Evolutionary conservation across 2,113 vertebrate genomes (phyloP).

Genomic region (Mohoua ochrocephala): DNA sequence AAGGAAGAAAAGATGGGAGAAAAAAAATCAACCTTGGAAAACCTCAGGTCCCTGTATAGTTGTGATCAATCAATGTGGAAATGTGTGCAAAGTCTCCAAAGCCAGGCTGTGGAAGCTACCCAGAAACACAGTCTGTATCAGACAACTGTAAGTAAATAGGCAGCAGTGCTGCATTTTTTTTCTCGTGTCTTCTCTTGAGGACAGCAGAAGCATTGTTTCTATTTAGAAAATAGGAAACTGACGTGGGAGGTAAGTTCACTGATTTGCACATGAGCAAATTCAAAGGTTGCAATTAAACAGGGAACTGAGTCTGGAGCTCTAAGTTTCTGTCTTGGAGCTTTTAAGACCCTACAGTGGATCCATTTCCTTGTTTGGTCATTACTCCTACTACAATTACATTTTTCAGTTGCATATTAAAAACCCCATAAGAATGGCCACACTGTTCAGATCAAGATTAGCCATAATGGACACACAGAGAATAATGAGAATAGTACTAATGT

Average conservation of each 20-base stretch:
- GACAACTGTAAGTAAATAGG: neutral
- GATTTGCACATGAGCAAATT: neutral
- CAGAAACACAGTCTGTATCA: neutral
- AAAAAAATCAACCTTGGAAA: neutral
- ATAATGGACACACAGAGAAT: neutral
- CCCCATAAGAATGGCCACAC: fast-evolving
- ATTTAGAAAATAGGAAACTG: neutral
- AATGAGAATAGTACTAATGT: neutral
- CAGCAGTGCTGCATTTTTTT: neutral
- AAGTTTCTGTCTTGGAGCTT: fast-evolving
- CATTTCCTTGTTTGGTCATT: neutral
- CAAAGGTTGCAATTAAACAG: neutral
- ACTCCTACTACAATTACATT: neutral
- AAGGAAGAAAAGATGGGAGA: neutral
- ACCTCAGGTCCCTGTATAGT: neutral
- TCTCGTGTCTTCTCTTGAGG: neutral
- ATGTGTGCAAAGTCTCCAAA: neutral
- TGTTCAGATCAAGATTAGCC: neutral
- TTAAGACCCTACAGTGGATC: neutral
- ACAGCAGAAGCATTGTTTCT: neutral
- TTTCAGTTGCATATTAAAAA: neutral
- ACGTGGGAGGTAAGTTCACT: neutral
- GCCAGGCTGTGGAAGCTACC: neutral
- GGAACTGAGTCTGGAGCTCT: neutral
- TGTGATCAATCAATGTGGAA: neutral